Percentiles rank a stretch among this genome's conserved stretches.
Evolutionary conservation across 2,888 invertebrate genomes (phyloP).

Genomic region (Lagria hirta): DNA sequence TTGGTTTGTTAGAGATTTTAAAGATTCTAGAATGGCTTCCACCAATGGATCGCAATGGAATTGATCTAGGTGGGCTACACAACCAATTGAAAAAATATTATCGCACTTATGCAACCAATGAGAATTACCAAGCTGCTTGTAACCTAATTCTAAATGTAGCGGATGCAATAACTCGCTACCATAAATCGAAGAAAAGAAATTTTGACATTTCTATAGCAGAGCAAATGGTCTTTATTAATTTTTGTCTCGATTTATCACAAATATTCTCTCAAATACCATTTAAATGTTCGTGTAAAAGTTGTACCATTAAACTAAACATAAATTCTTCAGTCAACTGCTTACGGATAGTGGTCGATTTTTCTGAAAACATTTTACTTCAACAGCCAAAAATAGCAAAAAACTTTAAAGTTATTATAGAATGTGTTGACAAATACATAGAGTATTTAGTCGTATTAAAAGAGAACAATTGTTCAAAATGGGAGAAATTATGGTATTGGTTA

Average conservation of each 20-base stretch:
- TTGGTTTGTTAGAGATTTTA: constrained; percentile 4
- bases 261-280: constrained; percentile 3
- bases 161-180: too few relatives aligned
- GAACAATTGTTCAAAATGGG: constrained; percentile 7
- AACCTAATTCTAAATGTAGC: constrained; percentile 1
- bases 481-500: constrained; percentile 4
- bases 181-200: background rate
- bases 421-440: constrained; percentile 6
- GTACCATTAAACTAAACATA: constrained; percentile 1
- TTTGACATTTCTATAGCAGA: too few relatives aligned
- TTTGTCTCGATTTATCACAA: too few relatives aligned
- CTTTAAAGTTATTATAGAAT: background rate
- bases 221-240: background rate
- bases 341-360: too few relatives aligned
- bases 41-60: background rate
- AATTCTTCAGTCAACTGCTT: background rate
- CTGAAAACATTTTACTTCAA: too few relatives aligned
- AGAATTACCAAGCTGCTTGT: constrained; percentile 9
- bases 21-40: constrained; percentile 1
- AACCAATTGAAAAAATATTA: constrained; percentile 6
- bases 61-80: background rate
- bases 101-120: background rate
- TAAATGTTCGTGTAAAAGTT: constrained; percentile 6
- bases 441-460: constrained; percentile 1
- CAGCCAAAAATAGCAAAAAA: constrained; percentile 1